phyloP scores from a whole-genome alignment of 2,113 vertebrate species.

The zebrafish (Danio rerio) region GRCz12tu NC_133185.1:31399001-31399500 shows the following conservation, averaged over 20 bases:
- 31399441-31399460: too few relatives aligned
- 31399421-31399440: too few relatives aligned
- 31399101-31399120: background rate
- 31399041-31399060: slow-evolving; percentile 33
- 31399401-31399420: too few relatives aligned
- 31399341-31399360: background rate
- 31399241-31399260: slow-evolving; percentile 67
- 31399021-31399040: slow-evolving; percentile 21
- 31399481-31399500: too few relatives aligned
- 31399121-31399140: slow-evolving; percentile 41
- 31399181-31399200: slow-evolving; percentile 69
- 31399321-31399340: background rate
- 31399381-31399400: background rate
- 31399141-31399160: slow-evolving; percentile 69
- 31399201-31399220: slow-evolving; percentile 65
- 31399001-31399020: slow-evolving; percentile 28
- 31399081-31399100: slow-evolving; percentile 1
- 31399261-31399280: slow-evolving; percentile 61
- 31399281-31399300: slow-evolving; percentile 57
- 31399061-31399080: slow-evolving; percentile 18
- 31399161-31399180: slow-evolving; percentile 64
- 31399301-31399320: background rate
- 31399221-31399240: slow-evolving; percentile 29
- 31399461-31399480: too few relatives aligned
- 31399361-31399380: background rate